Evolutionary conservation across 2,797 vertebrate species (phyloP).

Genomic region (Naso thynnoides): DNA sequence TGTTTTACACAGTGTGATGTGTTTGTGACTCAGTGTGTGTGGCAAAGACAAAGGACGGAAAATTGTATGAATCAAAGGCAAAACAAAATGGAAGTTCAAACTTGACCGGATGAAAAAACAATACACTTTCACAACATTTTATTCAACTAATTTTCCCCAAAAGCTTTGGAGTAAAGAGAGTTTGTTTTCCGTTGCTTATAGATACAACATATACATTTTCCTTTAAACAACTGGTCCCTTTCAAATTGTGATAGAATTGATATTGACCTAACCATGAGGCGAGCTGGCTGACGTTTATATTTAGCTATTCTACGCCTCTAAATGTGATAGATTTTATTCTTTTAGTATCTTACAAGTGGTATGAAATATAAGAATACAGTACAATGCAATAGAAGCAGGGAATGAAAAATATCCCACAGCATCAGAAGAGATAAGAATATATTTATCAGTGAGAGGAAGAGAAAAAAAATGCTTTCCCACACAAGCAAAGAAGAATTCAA

Average conservation of each 20-base stretch:
- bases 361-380: constrained; percentile 44
- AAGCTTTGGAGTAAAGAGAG: constrained; percentile 63
- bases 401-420: constrained; percentile 7
- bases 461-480: constrained; percentile 4
- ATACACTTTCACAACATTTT: constrained; percentile 69
- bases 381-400: constrained; percentile 34
- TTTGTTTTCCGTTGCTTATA: constrained; percentile 70
- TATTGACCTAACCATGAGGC: constrained; percentile 19
- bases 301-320: constrained; percentile 4
- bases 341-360: constrained; percentile 32
- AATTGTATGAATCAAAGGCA: not conserved
- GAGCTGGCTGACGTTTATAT: constrained; percentile 25
- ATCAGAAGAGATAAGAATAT: constrained; percentile 29
- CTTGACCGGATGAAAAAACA: constrained; percentile 13
- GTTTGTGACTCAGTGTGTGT: constrained; percentile 2
- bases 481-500: constrained; percentile 40
- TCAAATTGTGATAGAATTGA: constrained; percentile 33
- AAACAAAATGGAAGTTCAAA: not conserved
- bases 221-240: constrained; percentile 42
- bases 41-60: not conserved
- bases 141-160: constrained; percentile 79
- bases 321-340: constrained; percentile 23
- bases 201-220: constrained; percentile 70
- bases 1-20: not conserved
- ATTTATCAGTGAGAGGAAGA: constrained; percentile 8